These are phyloP conservation scores for Nyctalus aviator DNA, from an alignment of 2,797 vertebrate species.

Conservation along the genomic window DNA sequence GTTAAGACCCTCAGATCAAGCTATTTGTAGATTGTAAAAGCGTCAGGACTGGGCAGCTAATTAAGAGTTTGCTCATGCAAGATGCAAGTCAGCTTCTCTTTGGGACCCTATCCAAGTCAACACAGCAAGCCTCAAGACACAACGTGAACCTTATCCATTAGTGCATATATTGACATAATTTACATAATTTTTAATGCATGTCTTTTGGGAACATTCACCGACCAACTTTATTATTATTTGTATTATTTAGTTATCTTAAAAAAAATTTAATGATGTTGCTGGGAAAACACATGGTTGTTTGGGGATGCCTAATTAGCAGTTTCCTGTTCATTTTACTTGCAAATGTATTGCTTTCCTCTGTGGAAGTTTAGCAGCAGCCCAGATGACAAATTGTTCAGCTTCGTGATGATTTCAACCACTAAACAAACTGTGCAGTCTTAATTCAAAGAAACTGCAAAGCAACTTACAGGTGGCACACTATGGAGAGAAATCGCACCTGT, in stretches of 20 bases:
- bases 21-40: constrained; percentile 60
- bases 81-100: constrained; percentile 74
- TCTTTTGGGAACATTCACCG: constrained; percentile 54
- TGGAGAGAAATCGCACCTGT: background rate
- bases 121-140: constrained; percentile 43
- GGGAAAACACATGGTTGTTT: constrained; percentile 69
- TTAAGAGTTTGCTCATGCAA: constrained; percentile 79
- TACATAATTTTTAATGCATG: constrained; percentile 47
- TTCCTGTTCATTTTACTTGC: constrained; percentile 83
- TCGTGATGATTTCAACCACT: constrained; percentile 51
- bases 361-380: constrained; percentile 70
- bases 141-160: background rate
- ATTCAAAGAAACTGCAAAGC: constrained; percentile 44
- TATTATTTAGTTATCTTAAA: constrained; percentile 74
- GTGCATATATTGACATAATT: background rate
- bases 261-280: constrained; percentile 51
- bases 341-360: constrained; percentile 74
- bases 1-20: background rate
- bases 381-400: constrained; percentile 72
- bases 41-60: constrained; percentile 62
- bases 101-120: constrained; percentile 67
- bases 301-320: constrained; percentile 75
- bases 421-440: constrained; percentile 67
- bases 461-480: background rate
- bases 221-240: constrained; percentile 69